Conservation (phyloP, 1,140 invertebrate genomes). For the Neotoxoptera formosana region DNA sequence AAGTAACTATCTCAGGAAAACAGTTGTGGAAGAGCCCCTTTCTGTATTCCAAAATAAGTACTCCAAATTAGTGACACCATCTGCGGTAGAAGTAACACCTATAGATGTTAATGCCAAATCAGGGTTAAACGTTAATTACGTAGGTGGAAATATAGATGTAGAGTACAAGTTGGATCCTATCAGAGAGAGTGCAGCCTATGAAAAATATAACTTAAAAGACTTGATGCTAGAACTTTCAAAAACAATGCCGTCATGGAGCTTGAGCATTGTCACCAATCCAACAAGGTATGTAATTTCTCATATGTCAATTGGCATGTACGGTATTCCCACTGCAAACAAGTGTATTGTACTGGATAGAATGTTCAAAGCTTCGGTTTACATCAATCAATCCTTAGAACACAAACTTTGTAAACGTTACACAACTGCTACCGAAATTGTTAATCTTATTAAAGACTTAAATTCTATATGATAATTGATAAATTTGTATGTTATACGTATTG, state of each 20-base stretch:
- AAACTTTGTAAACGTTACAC: constrained; percentile 7
- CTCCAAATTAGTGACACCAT: not conserved
- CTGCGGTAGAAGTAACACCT: not conserved
- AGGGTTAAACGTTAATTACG: not conserved
- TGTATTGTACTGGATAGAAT: constrained; percentile 23
- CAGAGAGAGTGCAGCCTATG: constrained; percentile 14
- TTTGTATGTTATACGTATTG: not conserved
- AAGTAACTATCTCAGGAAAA: not conserved
- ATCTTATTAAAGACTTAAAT: constrained; percentile 38
- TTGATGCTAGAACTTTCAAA: constrained; percentile 43
- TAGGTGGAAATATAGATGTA: constrained; percentile 21
- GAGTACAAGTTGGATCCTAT: constrained; percentile 32
- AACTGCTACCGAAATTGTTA: constrained; percentile 28
- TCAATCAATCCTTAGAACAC: constrained; percentile 41
- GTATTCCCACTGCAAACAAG: not conserved
- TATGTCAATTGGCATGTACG: not conserved
- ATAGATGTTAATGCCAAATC: constrained; percentile 17
- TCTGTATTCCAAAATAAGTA: constrained; percentile 14
- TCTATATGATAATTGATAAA: not conserved
- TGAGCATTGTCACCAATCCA: constrained; percentile 32
- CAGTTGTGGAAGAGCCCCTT: constrained; percentile 30
- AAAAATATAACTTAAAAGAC: constrained; percentile 43
- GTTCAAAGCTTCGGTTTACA: constrained; percentile 46
- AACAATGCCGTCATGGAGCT: constrained; percentile 51
- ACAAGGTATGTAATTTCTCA: constrained; percentile 2